phyloP scores from a whole-genome alignment of 2,113 vertebrate species.

The Mobula hypostoma region DNA sequence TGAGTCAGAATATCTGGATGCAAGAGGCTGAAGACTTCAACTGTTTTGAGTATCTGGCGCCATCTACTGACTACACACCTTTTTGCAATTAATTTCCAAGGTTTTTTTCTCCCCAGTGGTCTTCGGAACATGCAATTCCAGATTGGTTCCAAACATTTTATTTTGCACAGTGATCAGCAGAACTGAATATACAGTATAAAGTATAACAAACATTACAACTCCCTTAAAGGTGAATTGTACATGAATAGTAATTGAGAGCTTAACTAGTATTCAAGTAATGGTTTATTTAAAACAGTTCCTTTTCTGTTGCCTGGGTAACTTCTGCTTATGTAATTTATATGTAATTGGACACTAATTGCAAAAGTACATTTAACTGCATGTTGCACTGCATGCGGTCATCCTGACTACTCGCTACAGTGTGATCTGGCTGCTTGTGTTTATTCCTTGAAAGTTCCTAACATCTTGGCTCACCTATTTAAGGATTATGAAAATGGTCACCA shows the following conservation, averaged over 20 bases:
- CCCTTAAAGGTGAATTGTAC: background rate
- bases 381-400: background rate
- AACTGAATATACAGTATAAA: background rate
- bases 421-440: background rate
- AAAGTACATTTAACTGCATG: constrained; percentile 16
- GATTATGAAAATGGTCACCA: background rate
- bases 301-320: background rate
- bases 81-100: background rate
- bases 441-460: background rate
- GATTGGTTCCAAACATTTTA: background rate
- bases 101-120: background rate
- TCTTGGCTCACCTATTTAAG: background rate
- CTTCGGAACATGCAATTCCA: background rate
- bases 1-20: background rate
- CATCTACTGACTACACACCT: background rate
- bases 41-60: constrained; percentile 33
- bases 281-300: background rate
- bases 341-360: constrained; percentile 34
- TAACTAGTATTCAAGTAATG: constrained; percentile 20
- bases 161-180: background rate
- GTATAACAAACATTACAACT: background rate
- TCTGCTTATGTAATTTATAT: constrained; percentile 6
- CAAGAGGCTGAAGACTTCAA: background rate
- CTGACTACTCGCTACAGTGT: background rate
- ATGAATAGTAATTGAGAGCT: constrained; percentile 9